Evolutionary conservation across 2,888 invertebrate species (phyloP).

Genomic region (Ypsolopha scabrella): DNA sequence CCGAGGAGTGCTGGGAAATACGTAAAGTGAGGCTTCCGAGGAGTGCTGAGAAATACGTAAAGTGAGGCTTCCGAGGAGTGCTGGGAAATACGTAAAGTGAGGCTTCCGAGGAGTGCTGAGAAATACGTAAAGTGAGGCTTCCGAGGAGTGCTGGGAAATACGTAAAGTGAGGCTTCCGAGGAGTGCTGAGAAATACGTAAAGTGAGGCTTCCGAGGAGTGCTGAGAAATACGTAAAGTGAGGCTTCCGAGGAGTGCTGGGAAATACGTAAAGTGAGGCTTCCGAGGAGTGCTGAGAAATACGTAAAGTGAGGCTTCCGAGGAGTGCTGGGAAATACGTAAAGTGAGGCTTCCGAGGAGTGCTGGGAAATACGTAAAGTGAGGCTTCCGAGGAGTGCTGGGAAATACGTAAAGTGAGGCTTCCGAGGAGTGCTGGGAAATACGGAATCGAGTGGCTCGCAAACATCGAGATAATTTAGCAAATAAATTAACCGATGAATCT

Average conservation of each 20-base stretch:
- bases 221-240: not conserved
- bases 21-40: not conserved
- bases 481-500: conserved; percentile 3
- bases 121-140: not conserved
- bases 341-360: not conserved
- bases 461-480: not conserved
- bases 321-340: not conserved
- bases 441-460: not conserved
- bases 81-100: not conserved
- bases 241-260: not conserved
- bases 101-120: not conserved
- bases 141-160: not conserved
- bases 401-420: not conserved
- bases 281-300: not conserved
- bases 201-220: not conserved
- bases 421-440: not conserved
- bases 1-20: not conserved
- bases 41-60: not conserved
- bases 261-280: not conserved
- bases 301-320: too few relatives aligned
- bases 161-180: not conserved
- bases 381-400: not conserved
- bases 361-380: not conserved
- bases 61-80: not conserved
- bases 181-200: not conserved